Percentiles rank a stretch among this genome's conserved stretches.
Evolutionary conservation across 2,797 vertebrate genomes (phyloP).

Genomic region (Phalloptychus januarius): DNA sequence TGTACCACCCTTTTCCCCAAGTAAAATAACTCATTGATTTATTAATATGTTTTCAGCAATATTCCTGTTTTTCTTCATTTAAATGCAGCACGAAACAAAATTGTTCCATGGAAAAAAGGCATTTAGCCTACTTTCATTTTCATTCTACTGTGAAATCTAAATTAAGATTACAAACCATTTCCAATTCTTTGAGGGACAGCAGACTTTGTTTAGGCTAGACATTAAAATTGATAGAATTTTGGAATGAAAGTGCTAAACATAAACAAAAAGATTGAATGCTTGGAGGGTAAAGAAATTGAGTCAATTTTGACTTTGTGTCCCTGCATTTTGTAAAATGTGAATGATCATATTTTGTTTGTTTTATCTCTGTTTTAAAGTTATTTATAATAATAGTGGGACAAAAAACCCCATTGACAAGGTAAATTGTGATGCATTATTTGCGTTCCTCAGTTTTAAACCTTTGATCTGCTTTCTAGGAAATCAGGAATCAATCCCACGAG

Average conservation of each 20-base stretch:
- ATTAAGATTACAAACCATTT: background rate
- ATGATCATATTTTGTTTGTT: background rate
- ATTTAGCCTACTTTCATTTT: background rate
- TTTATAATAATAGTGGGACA: background rate
- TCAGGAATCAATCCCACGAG: slow-evolving; percentile 92
- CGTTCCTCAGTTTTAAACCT: background rate
- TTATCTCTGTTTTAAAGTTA: background rate
- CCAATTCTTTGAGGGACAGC: background rate
- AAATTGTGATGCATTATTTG: background rate
- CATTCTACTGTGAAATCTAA: background rate
- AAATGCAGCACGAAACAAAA: background rate
- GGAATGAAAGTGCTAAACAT: background rate
- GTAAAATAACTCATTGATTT: background rate
- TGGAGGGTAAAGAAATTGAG: background rate
- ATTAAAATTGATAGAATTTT: background rate
- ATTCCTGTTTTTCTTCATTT: background rate
- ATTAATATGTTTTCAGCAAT: background rate
- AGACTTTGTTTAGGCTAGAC: background rate
- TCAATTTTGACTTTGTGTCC: background rate
- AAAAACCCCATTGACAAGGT: background rate
- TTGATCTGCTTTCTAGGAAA: slow-evolving; percentile 84
- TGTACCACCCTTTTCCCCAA: background rate
- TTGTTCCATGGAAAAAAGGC: background rate
- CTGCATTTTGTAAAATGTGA: background rate
- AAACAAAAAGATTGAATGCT: background rate